Conservation (phyloP, 2,888 invertebrate species). For the Bombylius major region DNA sequence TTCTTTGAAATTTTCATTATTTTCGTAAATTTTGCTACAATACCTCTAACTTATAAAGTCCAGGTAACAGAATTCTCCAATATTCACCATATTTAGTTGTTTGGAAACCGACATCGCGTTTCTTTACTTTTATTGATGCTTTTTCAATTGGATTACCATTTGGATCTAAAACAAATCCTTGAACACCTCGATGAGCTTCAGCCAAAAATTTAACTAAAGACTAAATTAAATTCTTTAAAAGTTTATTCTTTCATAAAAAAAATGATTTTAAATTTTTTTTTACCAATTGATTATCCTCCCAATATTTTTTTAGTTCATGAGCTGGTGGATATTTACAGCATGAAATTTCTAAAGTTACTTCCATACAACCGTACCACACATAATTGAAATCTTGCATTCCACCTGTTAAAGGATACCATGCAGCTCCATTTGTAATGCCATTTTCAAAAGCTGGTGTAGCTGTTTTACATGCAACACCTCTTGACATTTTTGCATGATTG, state of each 20-base stretch:
- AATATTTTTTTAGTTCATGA: conserved; percentile 65
- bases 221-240: conserved; percentile 35
- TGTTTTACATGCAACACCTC: conserved; percentile 68
- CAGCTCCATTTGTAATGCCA: conserved; percentile 90
- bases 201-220: conserved; percentile 70
- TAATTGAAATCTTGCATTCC: conserved; percentile 73
- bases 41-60: conserved; percentile 74
- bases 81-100: conserved; percentile 88
- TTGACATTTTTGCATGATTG: conserved; percentile 80
- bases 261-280: conserved; percentile 7
- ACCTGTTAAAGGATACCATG: conserved; percentile 82
- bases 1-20: neutral
- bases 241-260: neutral
- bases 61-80: conserved; percentile 83
- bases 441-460: conserved; percentile 65
- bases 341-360: conserved; percentile 84
- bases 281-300: conserved; percentile 80
- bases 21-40: conserved; percentile 1
- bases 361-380: conserved; percentile 86
- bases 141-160: conserved; percentile 66
- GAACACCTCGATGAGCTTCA: conserved; percentile 78
- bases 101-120: conserved; percentile 72
- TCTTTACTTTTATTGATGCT: conserved; percentile 64
- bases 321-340: conserved; percentile 89
- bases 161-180: conserved; percentile 72